Percentiles rank a stretch among this genome's conserved stretches.
phyloP scores from a whole-genome alignment of 23 tunicate species.

The Corella eumyota region DNA sequence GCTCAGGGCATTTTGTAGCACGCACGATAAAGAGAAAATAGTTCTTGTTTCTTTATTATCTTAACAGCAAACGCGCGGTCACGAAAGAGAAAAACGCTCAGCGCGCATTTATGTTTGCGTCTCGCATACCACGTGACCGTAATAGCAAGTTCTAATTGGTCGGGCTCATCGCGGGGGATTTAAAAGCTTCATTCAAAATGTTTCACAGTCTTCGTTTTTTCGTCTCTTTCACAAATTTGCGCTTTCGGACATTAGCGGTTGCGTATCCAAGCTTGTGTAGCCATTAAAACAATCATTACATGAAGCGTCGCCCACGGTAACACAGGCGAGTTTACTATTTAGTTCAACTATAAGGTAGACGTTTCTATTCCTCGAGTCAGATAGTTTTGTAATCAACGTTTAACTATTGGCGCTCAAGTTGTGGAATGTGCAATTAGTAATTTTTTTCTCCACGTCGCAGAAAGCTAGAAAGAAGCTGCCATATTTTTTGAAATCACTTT shows the following conservation, averaged over 20 bases:
- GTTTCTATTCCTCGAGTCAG: too few species aligned
- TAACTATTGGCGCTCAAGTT: too few species aligned
- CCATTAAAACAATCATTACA: conserved; percentile 17
- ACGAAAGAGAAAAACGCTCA: background rate
- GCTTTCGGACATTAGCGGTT: conserved; percentile 29
- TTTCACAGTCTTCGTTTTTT: conserved; percentile 1
- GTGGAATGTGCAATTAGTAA: too few species aligned
- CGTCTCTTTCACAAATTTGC: background rate
- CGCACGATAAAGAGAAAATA: background rate
- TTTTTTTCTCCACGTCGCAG: too few species aligned
- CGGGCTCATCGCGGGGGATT: conserved; percentile 66
- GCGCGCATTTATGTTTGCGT: background rate
- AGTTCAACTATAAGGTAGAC: too few species aligned
- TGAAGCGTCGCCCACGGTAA: conserved; percentile 27
- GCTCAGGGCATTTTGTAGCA: conserved; percentile 8
- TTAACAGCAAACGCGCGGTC: background rate
- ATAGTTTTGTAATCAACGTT: too few species aligned
- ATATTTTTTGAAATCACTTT: too few species aligned
- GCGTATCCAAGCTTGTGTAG: conserved; percentile 19
- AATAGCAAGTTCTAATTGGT: conserved; percentile 31
- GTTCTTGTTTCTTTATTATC: conserved; percentile 6
- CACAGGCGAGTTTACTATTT: conserved; percentile 10
- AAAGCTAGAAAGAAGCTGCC: too few species aligned
- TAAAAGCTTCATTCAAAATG: conserved; percentile 42
- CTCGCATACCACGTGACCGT: conserved; percentile 33